Evolutionary conservation across 1,140 invertebrate genomes (phyloP).

Genomic region (Daktulosphaira vitifoliae): DNA sequence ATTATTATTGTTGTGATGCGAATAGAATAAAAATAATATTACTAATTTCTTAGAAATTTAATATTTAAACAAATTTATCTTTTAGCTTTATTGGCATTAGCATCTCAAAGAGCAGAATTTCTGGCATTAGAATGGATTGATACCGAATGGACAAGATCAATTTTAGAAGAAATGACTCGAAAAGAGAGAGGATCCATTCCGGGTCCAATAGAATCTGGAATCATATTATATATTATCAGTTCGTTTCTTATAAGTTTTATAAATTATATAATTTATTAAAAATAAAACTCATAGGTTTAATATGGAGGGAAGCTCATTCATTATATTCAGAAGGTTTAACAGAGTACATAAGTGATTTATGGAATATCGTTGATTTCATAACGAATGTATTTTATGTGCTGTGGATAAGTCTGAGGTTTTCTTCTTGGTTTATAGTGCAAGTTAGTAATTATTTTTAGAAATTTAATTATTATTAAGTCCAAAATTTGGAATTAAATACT

Average conservation of each 20-base stretch:
- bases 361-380: conserved; percentile 95
- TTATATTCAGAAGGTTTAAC: conserved; percentile 79
- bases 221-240: conserved; percentile 77
- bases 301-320: conserved; percentile 79
- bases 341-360: conserved; percentile 85
- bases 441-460: too few relatives aligned
- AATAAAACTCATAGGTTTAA: too few relatives aligned
- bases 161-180: conserved; percentile 62
- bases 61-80: neutral
- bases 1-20: too few relatives aligned
- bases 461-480: too few relatives aligned
- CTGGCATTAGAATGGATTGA: conserved; percentile 67
- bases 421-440: conserved; percentile 67
- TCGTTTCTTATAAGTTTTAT: conserved; percentile 43
- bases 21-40: too few relatives aligned
- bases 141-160: conserved; percentile 58
- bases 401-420: conserved; percentile 72
- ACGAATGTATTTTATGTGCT: conserved; percentile 88
- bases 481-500: too few relatives aligned
- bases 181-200: conserved; percentile 75
- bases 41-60: too few relatives aligned
- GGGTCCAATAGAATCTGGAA: conserved; percentile 69
- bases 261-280: too few relatives aligned
- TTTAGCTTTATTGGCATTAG: conserved; percentile 67
- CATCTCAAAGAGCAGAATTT: conserved; percentile 71